phyloP scores from a whole-genome alignment of 1,140 invertebrate species.

The Nautilus pompilius region DNA sequence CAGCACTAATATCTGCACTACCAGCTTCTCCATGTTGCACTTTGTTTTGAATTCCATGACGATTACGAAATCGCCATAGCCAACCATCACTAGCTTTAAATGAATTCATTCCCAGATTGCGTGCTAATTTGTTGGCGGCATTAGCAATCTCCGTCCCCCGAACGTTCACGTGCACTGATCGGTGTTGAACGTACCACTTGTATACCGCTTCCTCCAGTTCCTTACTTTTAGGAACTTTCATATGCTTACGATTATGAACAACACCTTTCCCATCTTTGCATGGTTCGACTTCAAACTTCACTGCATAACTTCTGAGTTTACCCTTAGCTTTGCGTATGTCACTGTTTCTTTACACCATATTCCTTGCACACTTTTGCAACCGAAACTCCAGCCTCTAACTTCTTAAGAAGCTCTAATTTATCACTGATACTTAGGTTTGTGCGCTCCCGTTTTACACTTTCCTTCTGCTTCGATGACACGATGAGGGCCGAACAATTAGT shows the following conservation, averaged over 20 bases:
- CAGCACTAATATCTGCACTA: not conserved
- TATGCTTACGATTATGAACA: not conserved
- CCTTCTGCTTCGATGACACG: not conserved
- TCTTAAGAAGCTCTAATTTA: not conserved
- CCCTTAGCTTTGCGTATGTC: not conserved
- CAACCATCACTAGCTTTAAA: constrained; percentile 2
- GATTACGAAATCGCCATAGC: constrained; percentile 2
- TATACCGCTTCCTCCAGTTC: not conserved
- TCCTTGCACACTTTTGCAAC: not conserved
- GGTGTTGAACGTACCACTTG: not conserved
- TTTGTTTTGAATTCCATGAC: not conserved
- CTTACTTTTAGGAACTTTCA: not conserved
- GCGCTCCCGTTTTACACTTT: not conserved
- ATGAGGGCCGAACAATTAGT: too few relatives aligned
- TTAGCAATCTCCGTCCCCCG: not conserved
- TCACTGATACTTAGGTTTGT: not conserved
- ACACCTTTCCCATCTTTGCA: not conserved
- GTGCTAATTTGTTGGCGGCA: not conserved
- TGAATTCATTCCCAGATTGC: not conserved
- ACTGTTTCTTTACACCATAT: not conserved
- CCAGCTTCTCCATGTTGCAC: not conserved
- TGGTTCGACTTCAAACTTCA: not conserved
- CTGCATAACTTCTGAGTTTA: not conserved
- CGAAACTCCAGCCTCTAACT: constrained; percentile 1
- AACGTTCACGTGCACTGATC: not conserved